These are phyloP conservation scores for Atractosteus spatula DNA, from an alignment of 2,113 vertebrate genomes.

Conservation along the genomic window DNA sequence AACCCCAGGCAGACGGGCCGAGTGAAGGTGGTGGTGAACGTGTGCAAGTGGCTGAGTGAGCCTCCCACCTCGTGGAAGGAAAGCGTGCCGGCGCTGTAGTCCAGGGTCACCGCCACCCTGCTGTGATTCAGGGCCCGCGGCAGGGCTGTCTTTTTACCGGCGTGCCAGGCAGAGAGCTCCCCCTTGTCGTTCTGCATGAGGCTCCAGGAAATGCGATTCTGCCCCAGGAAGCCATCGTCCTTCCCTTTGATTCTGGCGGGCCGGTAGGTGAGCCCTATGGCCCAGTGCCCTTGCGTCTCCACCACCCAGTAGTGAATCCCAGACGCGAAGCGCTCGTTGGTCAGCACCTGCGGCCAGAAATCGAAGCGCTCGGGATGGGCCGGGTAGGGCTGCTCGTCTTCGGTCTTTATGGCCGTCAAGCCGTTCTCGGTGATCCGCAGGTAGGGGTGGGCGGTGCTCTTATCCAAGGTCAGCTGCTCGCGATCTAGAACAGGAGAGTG, in stretches of 20 bases:
- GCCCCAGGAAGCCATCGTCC: conserved; percentile 50
- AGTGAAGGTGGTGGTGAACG: conserved; percentile 52
- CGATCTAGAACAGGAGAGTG: conserved; percentile 37
- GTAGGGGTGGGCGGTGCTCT: conserved; percentile 59
- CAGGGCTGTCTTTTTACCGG: conserved; percentile 59
- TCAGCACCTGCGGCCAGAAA: conserved; percentile 66
- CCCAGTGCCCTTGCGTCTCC: conserved; percentile 65
- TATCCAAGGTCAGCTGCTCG: conserved; percentile 57
- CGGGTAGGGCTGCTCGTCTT: conserved; percentile 39
- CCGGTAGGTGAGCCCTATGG: conserved; percentile 56
- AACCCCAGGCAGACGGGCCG: conserved; percentile 62
- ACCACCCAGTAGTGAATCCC: conserved; percentile 68
- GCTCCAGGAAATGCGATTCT: conserved; percentile 67
- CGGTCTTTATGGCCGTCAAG: conserved; percentile 46
- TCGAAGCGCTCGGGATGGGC: conserved; percentile 58
- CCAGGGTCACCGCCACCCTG: conserved; percentile 50
- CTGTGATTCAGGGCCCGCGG: conserved; percentile 45
- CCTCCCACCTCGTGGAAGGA: conserved; percentile 60
- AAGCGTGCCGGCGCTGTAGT: conserved; percentile 56
- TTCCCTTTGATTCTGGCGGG: conserved; percentile 57
- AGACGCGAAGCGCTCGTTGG: conserved; percentile 49
- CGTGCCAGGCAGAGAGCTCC: conserved; percentile 62
- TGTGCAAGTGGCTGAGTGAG: conserved; percentile 56
- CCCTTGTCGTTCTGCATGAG: conserved; percentile 61
- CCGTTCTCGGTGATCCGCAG: conserved; percentile 57